These are phyloP conservation scores for Volucella inflata DNA, from an alignment of 2,888 invertebrate species.

Conservation along the genomic window DNA sequence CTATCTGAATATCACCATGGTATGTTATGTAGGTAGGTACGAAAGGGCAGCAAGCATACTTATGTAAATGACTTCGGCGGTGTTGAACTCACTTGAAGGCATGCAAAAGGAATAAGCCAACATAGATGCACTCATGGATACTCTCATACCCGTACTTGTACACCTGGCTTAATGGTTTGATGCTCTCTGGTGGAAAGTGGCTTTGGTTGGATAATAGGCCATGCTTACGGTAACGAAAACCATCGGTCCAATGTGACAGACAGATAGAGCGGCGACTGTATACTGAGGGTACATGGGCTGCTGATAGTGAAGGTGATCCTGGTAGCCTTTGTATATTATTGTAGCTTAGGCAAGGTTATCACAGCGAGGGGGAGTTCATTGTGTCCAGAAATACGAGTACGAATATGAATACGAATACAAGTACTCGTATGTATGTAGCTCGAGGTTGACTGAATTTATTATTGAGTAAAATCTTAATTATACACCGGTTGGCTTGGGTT, in stretches of 20 bases:
- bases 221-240: conserved; percentile 39
- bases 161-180: conserved; percentile 63
- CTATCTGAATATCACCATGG: conserved; percentile 43
- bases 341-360: conserved; percentile 43
- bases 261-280: conserved; percentile 34
- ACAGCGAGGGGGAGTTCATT: conserved; percentile 1
- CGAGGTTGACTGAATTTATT: conserved; percentile 65
- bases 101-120: conserved; percentile 1
- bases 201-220: conserved; percentile 65
- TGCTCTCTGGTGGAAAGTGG: conserved; percentile 65
- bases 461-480: conserved; percentile 72
- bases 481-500: conserved; percentile 12
- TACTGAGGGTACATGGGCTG: conserved; percentile 41
- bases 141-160: conserved; percentile 29
- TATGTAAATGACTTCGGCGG: conserved; percentile 42
- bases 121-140: conserved; percentile 21
- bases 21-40: no score
- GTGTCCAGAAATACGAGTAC: neutral
- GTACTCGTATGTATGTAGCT: neutral
- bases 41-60: neutral
- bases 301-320: conserved; percentile 55
- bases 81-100: conserved; percentile 17
- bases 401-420: neutral
- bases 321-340: conserved; percentile 43
- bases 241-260: conserved; percentile 49